A percentile compares a stretch with the other conserved stretches of the same genome.
Evolutionary conservation across 2,888 invertebrate species (phyloP).

Genomic region (Tethea ocularis): DNA sequence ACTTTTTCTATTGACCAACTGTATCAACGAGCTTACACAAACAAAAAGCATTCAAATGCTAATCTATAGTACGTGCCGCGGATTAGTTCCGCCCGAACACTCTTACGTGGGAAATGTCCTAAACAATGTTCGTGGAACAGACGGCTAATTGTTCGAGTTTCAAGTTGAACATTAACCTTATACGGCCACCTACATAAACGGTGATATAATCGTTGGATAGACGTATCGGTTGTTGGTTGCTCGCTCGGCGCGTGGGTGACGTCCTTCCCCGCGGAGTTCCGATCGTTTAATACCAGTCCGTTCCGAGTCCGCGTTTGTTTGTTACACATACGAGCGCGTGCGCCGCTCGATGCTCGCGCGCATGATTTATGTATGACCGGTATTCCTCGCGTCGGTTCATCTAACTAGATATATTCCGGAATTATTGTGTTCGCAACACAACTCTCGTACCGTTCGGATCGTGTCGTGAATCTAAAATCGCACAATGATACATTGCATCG

Average conservation of each 20-base stretch:
- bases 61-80: conserved; percentile 75
- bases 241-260: conserved; percentile 65
- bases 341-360: conserved; percentile 50
- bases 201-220: conserved; percentile 71
- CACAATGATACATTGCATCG: conserved; percentile 30
- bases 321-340: conserved; percentile 63
- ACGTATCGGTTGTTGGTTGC: conserved; percentile 66
- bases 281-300: conserved; percentile 50
- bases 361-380: conserved; percentile 77
- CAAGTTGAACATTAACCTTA: conserved; percentile 73
- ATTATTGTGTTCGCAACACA: conserved; percentile 69
- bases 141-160: conserved; percentile 37
- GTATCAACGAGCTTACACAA: conserved; percentile 75
- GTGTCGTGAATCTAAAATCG: conserved; percentile 64
- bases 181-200: conserved; percentile 80
- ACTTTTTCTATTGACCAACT: conserved; percentile 75
- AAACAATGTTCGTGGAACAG: conserved; percentile 25
- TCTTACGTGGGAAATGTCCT: conserved; percentile 71
- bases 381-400: conserved; percentile 60
- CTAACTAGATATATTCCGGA: conserved; percentile 77
- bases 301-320: conserved; percentile 23
- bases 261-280: conserved; percentile 68
- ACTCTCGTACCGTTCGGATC: conserved; percentile 57
- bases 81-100: conserved; percentile 69
- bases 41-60: conserved; percentile 81